Evolutionary conservation across 2,888 invertebrate genomes (phyloP), one percentile per base, ranked within the genome.

Genomic region (Seladonia tumulorum): DNA sequence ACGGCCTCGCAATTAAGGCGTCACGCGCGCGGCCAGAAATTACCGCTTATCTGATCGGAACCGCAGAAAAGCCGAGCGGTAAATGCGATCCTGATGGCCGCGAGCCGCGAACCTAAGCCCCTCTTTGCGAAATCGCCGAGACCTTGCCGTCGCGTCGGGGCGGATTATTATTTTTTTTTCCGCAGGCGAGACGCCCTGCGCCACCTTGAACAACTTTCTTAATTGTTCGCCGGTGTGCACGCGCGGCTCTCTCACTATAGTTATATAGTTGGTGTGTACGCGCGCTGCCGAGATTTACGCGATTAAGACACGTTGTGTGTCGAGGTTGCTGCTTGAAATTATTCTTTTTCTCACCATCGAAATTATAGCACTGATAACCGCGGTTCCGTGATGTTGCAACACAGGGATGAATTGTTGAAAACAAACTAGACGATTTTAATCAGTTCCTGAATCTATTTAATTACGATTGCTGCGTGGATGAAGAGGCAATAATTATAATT

Each of bases 171-270:
- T 68, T 16, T n/a, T 60, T 16, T 35, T 18, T 35, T 35, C 39
- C 39, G 22, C 53, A 22, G 53, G 53, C 53, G 53, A 53, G 53
- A 53, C 53, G 53, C 53, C 53, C 8, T 53, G 39, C 8, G 76
- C 76, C 18, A 49, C 76, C 76, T 76, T 76, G 76, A 76, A 76
- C 39, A 63, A 49, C 39, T 76, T 47, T n/a, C 76, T 66, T 76
- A 76, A 76, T 76, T 76, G 49, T 68, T 68, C 76, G 47, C 49
- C 39, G 16, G 29, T 29, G 63, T 25, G 63, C 63, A 29, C 63
- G 63, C 63, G 29, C 63, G 60, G 3, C 22, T 49, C 22, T 49
- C 18, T 49, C 18, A 49, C 7, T 53, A 53, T 22, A 22, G 16
- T 7, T 49, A 22, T 22, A 22, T 22, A 14, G 45, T 45, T 10